Conservation (phyloP, 2,797 vertebrate species). For the Coendou prehensilis region DNA sequence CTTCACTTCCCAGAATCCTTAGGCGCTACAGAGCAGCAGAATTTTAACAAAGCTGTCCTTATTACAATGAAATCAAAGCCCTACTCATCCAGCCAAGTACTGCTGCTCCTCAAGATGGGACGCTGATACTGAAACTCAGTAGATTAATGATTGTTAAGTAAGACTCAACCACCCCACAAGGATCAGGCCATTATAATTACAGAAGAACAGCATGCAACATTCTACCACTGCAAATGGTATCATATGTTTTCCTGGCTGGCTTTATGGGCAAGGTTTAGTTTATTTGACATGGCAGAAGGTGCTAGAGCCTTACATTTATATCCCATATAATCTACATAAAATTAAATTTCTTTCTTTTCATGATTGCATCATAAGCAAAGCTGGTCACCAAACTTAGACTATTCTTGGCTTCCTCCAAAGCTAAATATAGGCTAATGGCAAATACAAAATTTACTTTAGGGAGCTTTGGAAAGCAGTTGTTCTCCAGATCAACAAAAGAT, state of each 20-base stretch:
- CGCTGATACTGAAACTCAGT: slow-evolving; percentile 84
- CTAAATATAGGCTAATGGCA: neutral
- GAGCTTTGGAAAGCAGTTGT: slow-evolving; percentile 25
- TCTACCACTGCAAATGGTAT: slow-evolving; percentile 96
- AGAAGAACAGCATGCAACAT: slow-evolving; percentile 96
- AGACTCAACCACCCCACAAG: slow-evolving; percentile 89
- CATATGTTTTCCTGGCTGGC: slow-evolving; percentile 97
- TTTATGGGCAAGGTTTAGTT: slow-evolving; percentile 88
- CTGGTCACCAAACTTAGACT: neutral
- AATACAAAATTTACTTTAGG: neutral
- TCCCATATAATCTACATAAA: neutral
- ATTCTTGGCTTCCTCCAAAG: neutral
- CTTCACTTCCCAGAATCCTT: slow-evolving; percentile 75
- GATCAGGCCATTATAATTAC: slow-evolving; percentile 96
- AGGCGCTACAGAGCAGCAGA: slow-evolving; percentile 76
- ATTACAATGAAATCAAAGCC: slow-evolving; percentile 79
- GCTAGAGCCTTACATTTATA: neutral
- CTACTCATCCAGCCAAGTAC: slow-evolving; percentile 86
- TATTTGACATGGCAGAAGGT: slow-evolving; percentile 80
- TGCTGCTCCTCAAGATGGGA: slow-evolving; percentile 89
- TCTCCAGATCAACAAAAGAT: neutral
- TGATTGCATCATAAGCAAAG: neutral
- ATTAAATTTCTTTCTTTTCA: slow-evolving; percentile 21
- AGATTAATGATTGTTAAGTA: slow-evolving; percentile 92
- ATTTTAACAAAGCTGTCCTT: slow-evolving; percentile 84